Conservation (phyloP, 2,888 invertebrate species). For the Elysia crispata region DNA sequence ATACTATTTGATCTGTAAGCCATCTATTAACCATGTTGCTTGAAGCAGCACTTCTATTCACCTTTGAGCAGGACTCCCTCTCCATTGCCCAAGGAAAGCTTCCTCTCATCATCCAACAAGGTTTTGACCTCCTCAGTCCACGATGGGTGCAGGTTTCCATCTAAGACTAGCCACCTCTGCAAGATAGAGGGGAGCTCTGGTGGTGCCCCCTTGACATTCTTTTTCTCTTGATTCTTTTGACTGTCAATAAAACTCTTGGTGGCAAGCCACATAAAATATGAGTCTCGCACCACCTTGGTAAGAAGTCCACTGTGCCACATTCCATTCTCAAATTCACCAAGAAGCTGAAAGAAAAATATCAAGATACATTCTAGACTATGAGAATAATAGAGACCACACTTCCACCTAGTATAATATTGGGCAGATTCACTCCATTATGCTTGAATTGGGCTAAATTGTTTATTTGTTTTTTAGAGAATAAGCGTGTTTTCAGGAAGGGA, state of each 20-base stretch:
- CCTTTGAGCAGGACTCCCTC: constrained; percentile 64
- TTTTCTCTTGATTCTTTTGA: constrained; percentile 60
- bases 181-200: constrained; percentile 66
- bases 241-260: constrained; percentile 62
- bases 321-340: constrained; percentile 68
- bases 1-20: no score
- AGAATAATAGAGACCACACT: no score
- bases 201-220: constrained; percentile 59
- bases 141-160: constrained; percentile 69
- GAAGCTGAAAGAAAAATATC: constrained; percentile 59
- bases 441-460: no score
- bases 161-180: constrained; percentile 73
- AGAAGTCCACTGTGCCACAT: constrained; percentile 72
- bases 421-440: no score
- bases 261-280: constrained; percentile 66
- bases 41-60: constrained; percentile 38
- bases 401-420: no score
- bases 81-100: constrained; percentile 70
- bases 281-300: constrained; percentile 66
- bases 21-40: neutral
- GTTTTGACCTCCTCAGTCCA: constrained; percentile 74
- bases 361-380: no score
- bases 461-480: no score
- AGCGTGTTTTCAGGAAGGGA: no score
- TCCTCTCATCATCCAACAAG: constrained; percentile 66